Conservation (phyloP, 2,797 vertebrate genomes). For the Coracias cyanogaster region DNA sequence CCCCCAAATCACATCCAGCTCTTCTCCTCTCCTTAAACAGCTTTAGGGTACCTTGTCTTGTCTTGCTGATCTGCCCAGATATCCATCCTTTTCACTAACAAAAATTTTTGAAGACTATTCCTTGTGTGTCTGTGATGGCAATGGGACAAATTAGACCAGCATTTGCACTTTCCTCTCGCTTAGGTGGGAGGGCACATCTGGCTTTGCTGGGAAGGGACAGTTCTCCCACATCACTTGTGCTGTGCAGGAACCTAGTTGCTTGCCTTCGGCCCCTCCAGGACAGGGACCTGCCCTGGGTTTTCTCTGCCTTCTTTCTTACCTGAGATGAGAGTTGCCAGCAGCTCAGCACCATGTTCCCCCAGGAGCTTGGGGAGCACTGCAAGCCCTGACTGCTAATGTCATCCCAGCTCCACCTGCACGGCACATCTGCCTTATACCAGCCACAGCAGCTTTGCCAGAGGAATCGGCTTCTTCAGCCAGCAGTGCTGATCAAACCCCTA, state of each 20-base stretch:
- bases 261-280: neutral
- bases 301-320: neutral
- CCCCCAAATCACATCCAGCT: neutral
- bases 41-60: neutral
- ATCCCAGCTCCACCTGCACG: neutral
- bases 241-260: accelerated
- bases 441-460: neutral
- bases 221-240: neutral
- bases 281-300: neutral
- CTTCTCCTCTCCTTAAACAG: neutral
- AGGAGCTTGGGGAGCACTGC: neutral
- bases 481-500: neutral
- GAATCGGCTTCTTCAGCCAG: neutral
- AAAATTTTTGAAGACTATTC: accelerated
- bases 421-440: neutral
- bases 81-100: neutral
- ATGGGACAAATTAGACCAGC: accelerated
- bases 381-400: neutral
- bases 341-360: neutral
- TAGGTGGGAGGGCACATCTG: accelerated
- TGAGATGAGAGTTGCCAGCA: neutral
- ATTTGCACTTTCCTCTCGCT: neutral
- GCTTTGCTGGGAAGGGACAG: accelerated
- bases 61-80: too few relatives aligned
- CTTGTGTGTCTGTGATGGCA: neutral